phyloP scores from a whole-genome alignment of 2,797 vertebrate genomes.

The Paguma larvata region DNA sequence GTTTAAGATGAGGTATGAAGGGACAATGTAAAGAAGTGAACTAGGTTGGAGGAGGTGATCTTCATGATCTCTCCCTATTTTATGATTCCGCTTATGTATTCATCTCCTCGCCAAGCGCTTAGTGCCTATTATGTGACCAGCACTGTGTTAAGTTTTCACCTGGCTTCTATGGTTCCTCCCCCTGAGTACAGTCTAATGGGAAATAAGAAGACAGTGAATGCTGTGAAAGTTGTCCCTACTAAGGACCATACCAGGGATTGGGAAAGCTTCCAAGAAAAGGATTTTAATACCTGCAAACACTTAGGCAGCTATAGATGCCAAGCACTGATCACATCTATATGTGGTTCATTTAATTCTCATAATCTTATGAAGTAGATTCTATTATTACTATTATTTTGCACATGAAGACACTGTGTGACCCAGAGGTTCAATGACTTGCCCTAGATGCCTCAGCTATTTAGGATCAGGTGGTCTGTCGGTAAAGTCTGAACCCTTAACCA shows the following conservation, averaged over 20 bases:
- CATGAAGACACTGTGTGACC: not conserved
- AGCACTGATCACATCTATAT: not conserved
- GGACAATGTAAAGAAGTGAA: not conserved
- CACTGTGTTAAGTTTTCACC: not conserved
- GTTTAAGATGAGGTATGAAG: not conserved
- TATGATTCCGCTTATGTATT: not conserved
- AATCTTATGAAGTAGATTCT: not conserved
- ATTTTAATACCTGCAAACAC: not conserved
- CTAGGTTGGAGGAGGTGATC: not conserved
- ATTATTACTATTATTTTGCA: not conserved
- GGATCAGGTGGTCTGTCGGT: not conserved
- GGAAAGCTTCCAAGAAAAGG: not conserved
- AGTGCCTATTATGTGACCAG: not conserved
- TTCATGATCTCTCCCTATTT: not conserved
- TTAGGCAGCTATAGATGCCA: not conserved
- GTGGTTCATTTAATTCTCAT: conserved; percentile 26
- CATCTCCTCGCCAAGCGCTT: not conserved
- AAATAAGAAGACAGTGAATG: not conserved
- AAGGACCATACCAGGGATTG: not conserved
- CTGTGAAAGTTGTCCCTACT: not conserved
- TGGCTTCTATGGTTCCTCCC: not conserved
- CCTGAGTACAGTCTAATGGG: not conserved
- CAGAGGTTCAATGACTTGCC: not conserved
- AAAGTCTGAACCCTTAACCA: not conserved
- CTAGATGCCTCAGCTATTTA: not conserved